Percentiles rank a stretch among this genome's conserved stretches.
Conservation (phyloP, 2,113 vertebrate species). For the Trogon surrucura region DNA sequence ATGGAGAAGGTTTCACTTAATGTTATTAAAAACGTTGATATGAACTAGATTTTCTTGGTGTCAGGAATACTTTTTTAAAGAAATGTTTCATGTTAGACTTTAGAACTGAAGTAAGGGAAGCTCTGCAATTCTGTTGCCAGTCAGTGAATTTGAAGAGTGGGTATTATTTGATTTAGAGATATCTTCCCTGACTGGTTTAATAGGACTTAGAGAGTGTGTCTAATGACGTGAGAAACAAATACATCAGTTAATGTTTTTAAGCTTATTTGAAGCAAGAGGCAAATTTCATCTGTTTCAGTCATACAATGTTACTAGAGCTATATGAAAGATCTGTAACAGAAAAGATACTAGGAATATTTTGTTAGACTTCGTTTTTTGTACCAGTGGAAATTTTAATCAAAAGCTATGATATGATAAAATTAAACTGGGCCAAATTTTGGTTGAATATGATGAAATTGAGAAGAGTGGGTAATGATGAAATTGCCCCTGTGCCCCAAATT, state of each 20-base stretch:
- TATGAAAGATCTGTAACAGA: background rate
- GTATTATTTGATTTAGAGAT: background rate
- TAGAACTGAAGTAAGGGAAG: background rate
- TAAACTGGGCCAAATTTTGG: background rate
- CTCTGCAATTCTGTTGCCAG: background rate
- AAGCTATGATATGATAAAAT: background rate
- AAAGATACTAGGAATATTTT: background rate
- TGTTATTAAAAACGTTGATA: conserved; percentile 5
- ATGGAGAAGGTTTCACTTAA: background rate
- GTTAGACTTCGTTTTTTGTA: background rate
- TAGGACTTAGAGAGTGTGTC: background rate
- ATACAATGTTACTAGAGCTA: background rate
- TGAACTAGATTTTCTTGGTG: background rate
- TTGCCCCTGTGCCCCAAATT: fast-evolving
- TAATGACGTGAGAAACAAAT: background rate
- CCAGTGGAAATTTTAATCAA: background rate
- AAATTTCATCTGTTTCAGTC: background rate
- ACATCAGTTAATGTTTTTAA: background rate
- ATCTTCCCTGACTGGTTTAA: background rate
- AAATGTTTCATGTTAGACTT: background rate
- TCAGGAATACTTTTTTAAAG: background rate
- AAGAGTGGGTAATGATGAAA: background rate
- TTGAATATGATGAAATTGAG: background rate
- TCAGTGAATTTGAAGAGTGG: background rate
- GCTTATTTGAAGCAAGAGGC: background rate